Conservation (phyloP, 1,140 invertebrate genomes). For the Drosophila hydei region DNA sequence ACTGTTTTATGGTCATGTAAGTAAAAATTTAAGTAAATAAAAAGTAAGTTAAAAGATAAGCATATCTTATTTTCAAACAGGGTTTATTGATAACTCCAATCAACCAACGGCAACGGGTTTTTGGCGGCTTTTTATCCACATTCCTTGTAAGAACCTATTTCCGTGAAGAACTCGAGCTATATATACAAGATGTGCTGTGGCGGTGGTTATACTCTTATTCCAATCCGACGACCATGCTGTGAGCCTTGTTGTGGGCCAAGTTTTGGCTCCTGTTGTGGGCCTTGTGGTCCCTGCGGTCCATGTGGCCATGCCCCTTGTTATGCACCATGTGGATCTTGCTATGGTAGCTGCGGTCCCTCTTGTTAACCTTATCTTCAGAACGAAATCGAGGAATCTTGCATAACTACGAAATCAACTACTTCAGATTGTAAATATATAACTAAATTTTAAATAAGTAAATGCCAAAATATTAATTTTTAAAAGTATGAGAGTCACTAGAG, state of each 20-base stretch:
- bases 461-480: too few species aligned
- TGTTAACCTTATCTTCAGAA: not conserved
- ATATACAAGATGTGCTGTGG: slow-evolving; percentile 19
- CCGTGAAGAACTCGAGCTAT: too few species aligned
- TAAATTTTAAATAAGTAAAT: not conserved
- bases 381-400: too few species aligned
- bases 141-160: too few species aligned
- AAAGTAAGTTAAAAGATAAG: not conserved
- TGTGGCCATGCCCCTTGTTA: slow-evolving; percentile 18
- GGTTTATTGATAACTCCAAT: slow-evolving; percentile 6
- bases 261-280: slow-evolving; percentile 11
- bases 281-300: slow-evolving; percentile 6
- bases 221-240: slow-evolving; percentile 6
- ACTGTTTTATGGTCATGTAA: slow-evolving; percentile 23
- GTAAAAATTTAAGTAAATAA: not conserved
- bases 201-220: not conserved
- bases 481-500: too few species aligned
- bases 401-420: not conserved
- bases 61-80: not conserved
- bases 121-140: slow-evolving; percentile 1
- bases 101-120: not conserved
- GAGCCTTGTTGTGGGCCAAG: slow-evolving; percentile 23
- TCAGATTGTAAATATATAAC: not conserved
- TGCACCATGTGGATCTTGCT: slow-evolving; percentile 19
- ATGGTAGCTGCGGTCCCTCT: slow-evolving; percentile 15